phyloP scores from a whole-genome alignment of 64 coral and sea anemone genomes.

The Montipora cactus region DNA sequence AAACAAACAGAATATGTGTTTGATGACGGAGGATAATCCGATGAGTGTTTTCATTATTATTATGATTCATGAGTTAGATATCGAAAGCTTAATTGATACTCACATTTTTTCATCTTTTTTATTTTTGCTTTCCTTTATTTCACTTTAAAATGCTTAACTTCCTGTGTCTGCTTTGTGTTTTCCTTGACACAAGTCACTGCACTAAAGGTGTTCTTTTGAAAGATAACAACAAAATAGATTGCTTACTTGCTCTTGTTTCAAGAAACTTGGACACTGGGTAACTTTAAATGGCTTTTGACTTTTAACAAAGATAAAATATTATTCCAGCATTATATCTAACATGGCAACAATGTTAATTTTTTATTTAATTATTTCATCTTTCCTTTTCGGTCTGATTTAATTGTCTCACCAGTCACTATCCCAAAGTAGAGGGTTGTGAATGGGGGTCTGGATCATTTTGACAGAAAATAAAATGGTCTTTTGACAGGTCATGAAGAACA shows the following conservation, averaged over 20 bases:
- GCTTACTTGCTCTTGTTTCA: conserved; percentile 43
- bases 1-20: background rate
- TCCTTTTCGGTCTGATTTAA: too few relatives aligned
- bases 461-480: too few relatives aligned
- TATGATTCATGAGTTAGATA: too few relatives aligned
- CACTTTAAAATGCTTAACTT: background rate
- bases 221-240: conserved; percentile 40
- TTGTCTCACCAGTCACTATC: too few relatives aligned
- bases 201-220: conserved; percentile 57
- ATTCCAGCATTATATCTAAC: background rate
- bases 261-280: conserved; percentile 61
- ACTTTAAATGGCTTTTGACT: background rate
- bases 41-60: background rate
- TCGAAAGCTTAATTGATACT: background rate
- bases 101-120: background rate
- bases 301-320: background rate
- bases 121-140: background rate
- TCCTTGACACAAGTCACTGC: conserved; percentile 14
- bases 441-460: too few relatives aligned
- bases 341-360: background rate
- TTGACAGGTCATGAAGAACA: too few relatives aligned
- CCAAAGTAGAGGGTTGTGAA: too few relatives aligned
- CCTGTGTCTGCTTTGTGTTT: background rate
- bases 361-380: background rate
- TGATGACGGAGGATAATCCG: background rate